Base-by-base conservation (phyloP, 2,113 vertebrate species). In the Malurus alboscapulatus region DNA sequence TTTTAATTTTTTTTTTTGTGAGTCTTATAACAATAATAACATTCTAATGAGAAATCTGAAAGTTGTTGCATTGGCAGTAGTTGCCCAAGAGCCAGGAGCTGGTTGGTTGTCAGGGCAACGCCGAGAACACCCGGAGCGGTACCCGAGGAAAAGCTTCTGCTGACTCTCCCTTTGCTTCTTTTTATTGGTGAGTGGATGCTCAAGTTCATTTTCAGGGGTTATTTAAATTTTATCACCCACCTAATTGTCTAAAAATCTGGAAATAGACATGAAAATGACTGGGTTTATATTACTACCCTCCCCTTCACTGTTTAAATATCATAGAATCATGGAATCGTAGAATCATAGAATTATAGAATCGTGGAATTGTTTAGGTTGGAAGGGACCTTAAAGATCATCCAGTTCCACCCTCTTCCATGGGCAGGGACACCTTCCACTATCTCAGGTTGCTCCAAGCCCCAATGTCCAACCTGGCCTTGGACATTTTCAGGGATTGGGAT, bases 51-150 rank as follows among this genome's bases (percentile, higher is more conserved):
- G 48, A 65, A 88, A 82, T 55, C 22, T 90, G 17, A 57, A 93
- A 95, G 82, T 95, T 94, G 48, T 80, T 86, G 44, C 63, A 88
- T 85, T 2, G 7, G 13, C 53, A 73, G 84, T 36, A 53, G 44
- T 61, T 91, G 68, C 81, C 30, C 14, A 87, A 80, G 66, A 80
- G 78, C 58, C 63, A 76, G 82, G 94, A 96, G 93, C 82, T 22
- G 47, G 79, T 32, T 92, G 18, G 97, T 98, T 97, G 97, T 91
- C 97, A 97, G 93, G 97, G 95, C 89, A 97, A 98, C 97, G 2
- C 68, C 0, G 36, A 96, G 78, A 61, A 83, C 92, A 94, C 40
- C 59, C 72, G 15, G 90, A 68, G 91, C 19, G 4, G 69, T 75
- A 94, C 78, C 54, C 4, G 0, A 80, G 77, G 90, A 94, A 94